Percentiles rank a stretch among this genome's conserved stretches.
These are phyloP conservation scores for Conchocele bisecta DNA, from an alignment of 2,888 invertebrate genomes.

Conservation along the genomic window DNA sequence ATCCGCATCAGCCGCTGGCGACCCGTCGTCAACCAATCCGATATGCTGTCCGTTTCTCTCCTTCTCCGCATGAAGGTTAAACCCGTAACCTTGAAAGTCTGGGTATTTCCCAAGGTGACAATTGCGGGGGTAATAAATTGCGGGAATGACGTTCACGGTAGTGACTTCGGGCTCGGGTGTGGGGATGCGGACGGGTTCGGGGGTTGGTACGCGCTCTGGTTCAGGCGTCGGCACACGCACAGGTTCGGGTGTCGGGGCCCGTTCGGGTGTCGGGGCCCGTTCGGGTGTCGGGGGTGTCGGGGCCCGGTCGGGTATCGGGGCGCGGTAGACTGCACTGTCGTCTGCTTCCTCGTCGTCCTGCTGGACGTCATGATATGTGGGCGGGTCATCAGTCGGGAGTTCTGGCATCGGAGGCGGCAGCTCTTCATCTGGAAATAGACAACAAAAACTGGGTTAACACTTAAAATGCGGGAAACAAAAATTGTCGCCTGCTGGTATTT, in stretches of 20 bases:
- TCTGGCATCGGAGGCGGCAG: conserved; percentile 24
- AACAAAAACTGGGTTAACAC: too few relatives aligned
- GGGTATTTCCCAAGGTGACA: conserved; percentile 93
- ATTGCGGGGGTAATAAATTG: conserved; percentile 85
- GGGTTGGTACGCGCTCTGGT: conserved; percentile 17
- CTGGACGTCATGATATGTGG: conserved; percentile 34
- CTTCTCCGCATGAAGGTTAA: conserved; percentile 98
- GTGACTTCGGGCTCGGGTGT: conserved; percentile 23
- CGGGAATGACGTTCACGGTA: not conserved
- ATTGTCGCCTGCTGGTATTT: too few relatives aligned
- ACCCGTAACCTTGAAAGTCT: conserved; percentile 98
- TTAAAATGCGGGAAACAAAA: too few relatives aligned
- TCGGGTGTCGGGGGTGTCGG: conserved; percentile 11
- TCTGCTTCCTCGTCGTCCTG: conserved; percentile 29
- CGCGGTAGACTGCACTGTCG: not conserved
- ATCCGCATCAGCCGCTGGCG: conserved; percentile 86
- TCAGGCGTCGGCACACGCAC: conserved; percentile 23
- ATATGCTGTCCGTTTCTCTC: conserved; percentile 96
- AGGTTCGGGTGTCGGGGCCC: conserved; percentile 30
- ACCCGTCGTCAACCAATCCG: conserved; percentile 92
- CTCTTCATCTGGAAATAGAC: conserved; percentile 26
- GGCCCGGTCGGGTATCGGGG: conserved; percentile 1
- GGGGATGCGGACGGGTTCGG: conserved; percentile 30
- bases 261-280: conserved; percentile 27
- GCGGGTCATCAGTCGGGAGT: conserved; percentile 32